Conservation (phyloP, 2,888 invertebrate genomes). For the Drosophila setosimentum region DNA sequence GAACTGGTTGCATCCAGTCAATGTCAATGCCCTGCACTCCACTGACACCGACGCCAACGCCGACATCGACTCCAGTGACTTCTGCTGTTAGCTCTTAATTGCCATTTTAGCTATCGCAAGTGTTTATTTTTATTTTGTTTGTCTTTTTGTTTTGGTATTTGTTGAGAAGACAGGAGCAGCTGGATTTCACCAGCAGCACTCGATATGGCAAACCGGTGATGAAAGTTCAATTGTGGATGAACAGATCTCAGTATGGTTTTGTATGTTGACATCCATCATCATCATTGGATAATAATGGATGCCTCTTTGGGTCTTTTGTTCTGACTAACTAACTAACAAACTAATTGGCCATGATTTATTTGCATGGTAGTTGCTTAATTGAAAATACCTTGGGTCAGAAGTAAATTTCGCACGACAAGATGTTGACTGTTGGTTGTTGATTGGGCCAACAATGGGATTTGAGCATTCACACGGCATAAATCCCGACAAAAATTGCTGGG, state of each 20-base stretch:
- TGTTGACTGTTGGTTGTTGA: slow-evolving; percentile 11
- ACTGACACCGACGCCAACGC: slow-evolving; percentile 27
- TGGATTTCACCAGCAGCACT: slow-evolving; percentile 40
- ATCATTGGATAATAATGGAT: slow-evolving; percentile 3
- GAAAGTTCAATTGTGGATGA: slow-evolving; percentile 50
- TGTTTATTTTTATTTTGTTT: slow-evolving; percentile 15
- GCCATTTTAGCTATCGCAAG: slow-evolving; percentile 41
- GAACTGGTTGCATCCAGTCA: slow-evolving; percentile 40
- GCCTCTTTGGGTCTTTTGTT: slow-evolving; percentile 26
- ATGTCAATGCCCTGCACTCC: slow-evolving; percentile 56
- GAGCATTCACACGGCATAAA: slow-evolving; percentile 66
- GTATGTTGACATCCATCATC: slow-evolving; percentile 5
- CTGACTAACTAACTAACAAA: slow-evolving; percentile 16
- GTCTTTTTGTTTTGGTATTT: slow-evolving; percentile 9
- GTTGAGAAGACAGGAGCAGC: slow-evolving; percentile 30
- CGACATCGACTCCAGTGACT: slow-evolving; percentile 36
- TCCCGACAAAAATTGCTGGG: slow-evolving; percentile 51
- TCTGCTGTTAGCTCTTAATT: slow-evolving; percentile 51
- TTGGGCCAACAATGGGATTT: slow-evolving; percentile 57
- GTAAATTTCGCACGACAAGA: slow-evolving; percentile 56
- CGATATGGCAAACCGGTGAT: slow-evolving; percentile 44
- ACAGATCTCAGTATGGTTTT: slow-evolving; percentile 15
- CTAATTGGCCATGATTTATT: slow-evolving; percentile 51
- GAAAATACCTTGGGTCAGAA: slow-evolving; percentile 58
- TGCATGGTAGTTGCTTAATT: slow-evolving; percentile 58